Percentiles rank a stretch among this genome's conserved stretches.
Evolutionary conservation across 2,888 invertebrate genomes (phyloP).

Genomic region (Melolontha melolontha): DNA sequence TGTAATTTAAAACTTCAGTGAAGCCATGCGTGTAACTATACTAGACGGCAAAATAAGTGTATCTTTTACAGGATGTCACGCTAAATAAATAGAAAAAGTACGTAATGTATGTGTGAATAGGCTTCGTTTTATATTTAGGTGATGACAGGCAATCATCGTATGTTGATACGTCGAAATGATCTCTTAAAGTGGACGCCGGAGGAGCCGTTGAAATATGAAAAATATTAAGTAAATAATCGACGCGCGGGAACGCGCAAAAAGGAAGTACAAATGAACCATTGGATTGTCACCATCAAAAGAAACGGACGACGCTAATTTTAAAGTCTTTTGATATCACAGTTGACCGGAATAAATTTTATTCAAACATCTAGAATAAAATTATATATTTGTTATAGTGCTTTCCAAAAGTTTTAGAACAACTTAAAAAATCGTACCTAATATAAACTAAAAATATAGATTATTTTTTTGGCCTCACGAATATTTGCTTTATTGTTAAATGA

Average conservation of each 20-base stretch:
- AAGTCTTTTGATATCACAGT: slow-evolving; percentile 33
- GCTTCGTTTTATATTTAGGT: slow-evolving; percentile 30
- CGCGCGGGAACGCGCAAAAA: slow-evolving; percentile 25
- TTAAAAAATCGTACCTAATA: too few species aligned
- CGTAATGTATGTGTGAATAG: too few species aligned
- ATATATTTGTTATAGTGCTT: neutral
- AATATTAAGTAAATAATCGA: slow-evolving; percentile 37
- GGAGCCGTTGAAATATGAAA: slow-evolving; percentile 36
- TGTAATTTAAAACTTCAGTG: too few species aligned
- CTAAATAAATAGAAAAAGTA: too few species aligned
- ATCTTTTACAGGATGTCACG: too few species aligned
- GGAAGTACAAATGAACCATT: slow-evolving; percentile 41
- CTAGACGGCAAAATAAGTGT: too few species aligned
- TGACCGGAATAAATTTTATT: slow-evolving; percentile 22
- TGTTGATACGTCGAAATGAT: slow-evolving; percentile 28
- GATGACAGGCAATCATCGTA: slow-evolving; percentile 32
- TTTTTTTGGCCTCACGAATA: too few species aligned
- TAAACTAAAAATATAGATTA: too few species aligned
- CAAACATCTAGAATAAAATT: slow-evolving; percentile 19
- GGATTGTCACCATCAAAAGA: slow-evolving; percentile 39
- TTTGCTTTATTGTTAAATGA: too few species aligned
- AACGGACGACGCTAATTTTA: slow-evolving; percentile 38
- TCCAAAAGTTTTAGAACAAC: neutral
- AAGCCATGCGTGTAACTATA: too few species aligned
- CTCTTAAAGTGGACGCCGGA: slow-evolving; percentile 10